Conservation (phyloP, 2,888 invertebrate genomes). For the Heteromurus nitidus region DNA sequence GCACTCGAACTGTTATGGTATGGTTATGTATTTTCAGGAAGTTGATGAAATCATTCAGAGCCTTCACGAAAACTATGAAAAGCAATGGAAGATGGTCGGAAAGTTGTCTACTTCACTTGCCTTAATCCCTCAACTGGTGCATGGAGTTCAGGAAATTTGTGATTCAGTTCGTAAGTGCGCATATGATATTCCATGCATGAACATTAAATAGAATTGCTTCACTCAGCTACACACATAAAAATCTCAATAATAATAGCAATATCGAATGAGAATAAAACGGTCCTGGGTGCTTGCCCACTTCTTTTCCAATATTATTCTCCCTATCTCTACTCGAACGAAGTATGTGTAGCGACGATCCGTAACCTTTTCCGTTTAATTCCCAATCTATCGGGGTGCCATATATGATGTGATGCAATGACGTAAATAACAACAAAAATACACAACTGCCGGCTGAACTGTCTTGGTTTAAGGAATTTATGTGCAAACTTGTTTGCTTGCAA, state of each 20-base stretch:
- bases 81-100: conserved; percentile 76
- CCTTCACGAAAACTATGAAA: conserved; percentile 77
- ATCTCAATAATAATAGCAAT: neutral
- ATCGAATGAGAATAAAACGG: too few relatives aligned
- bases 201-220: neutral
- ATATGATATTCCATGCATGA: neutral
- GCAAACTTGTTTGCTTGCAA: too few relatives aligned
- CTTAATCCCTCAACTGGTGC: conserved; percentile 77
- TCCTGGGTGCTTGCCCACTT: too few relatives aligned
- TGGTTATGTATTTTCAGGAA: conserved; percentile 71
- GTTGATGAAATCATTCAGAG: conserved; percentile 77
- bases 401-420: neutral
- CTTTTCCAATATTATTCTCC: too few relatives aligned
- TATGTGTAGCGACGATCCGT: neutral
- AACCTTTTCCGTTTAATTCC: neutral
- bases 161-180: conserved; percentile 76
- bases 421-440: neutral
- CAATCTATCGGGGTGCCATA: too few relatives aligned
- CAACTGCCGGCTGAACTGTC: too few relatives aligned
- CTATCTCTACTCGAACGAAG: too few relatives aligned
- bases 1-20: too few relatives aligned
- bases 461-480: too few relatives aligned
- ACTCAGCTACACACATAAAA: neutral
- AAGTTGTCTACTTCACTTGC: conserved; percentile 76
- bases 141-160: conserved; percentile 77